These are phyloP conservation scores for Megaceryle maxima DNA, from an alignment of 2,113 vertebrate species.

Conservation along the genomic window DNA sequence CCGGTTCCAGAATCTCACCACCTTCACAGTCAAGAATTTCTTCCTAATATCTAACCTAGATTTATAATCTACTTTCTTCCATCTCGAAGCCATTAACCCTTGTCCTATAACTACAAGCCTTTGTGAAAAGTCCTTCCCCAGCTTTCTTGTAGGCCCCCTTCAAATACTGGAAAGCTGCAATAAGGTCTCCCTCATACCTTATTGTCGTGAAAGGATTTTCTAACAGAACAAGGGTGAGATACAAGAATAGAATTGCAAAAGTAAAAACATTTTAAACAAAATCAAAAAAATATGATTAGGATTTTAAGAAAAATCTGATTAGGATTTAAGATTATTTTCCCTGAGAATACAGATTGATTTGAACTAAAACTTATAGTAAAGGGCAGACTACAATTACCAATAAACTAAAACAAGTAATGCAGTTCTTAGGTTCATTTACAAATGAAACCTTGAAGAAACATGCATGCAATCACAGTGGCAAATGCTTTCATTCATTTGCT, in stretches of 20 bases:
- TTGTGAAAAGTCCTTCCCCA: no score
- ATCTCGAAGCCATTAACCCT: no score
- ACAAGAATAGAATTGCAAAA: not conserved
- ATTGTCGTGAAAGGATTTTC: not conserved
- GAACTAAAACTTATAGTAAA: not conserved
- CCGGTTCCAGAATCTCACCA: no score
- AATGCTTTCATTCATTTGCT: not conserved
- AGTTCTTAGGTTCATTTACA: not conserved
- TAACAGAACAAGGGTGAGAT: not conserved
- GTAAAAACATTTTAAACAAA: not conserved
- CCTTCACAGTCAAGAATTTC: no score
- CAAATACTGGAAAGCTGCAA: no score
- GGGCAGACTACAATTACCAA: not conserved
- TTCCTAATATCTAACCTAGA: no score
- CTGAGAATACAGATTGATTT: not conserved
- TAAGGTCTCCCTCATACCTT: no score
- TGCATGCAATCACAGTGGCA: not conserved
- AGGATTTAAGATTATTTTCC: not conserved
- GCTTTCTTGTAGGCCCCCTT: no score
- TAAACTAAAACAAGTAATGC: rapidly evolving
- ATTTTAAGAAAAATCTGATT: not conserved
- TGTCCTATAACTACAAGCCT: not conserved
- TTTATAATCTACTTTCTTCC: no score
- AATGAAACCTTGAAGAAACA: not conserved
- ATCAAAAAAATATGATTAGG: not conserved